Base-by-base conservation (phyloP, 2,888 invertebrate species). In the Cloeon dipterum region DNA sequence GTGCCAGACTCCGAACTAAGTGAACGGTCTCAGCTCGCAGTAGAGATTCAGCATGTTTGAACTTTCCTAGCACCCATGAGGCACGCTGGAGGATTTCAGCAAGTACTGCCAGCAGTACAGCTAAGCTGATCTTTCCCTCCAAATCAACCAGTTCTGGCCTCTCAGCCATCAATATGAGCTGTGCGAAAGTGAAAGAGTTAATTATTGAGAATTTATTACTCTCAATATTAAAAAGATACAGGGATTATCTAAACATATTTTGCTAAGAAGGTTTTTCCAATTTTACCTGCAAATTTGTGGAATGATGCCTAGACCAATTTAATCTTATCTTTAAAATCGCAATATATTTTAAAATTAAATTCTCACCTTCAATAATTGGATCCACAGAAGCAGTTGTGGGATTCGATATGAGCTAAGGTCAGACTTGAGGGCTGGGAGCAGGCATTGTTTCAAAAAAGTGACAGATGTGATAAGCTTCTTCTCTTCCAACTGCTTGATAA, bases 21-120 rank as follows among this genome's bases (percentile, higher is more conserved):
- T 29, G 29, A 5, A 29, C 29, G 7, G 29, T 29, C 13, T 29
- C 29, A 7, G 29, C 8, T 11, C 29, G 29, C 5, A 29, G 14
- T n/a, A 29, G 14, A 16, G 29, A 29, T n/a, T 29, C 29, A 7
- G n/a, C 13, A n/a, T 29, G 29, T n/a, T 16, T 7, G 29, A 29
- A 29, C 29, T 29, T 29, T n/a, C 29, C 29, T 13, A 29, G 29
- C n/a, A 29, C 29, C 29, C 29, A 29, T 5, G 29, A 29, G 7
- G 29, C 29, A 7, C 29, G 5, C 14, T 29, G 29, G 16, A 29
- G 29, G n/a, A 29, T 16, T 14, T 29, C 29, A 7, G 29, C 29
- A 10, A 29, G 29, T n/a, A 29, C 29, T 11, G 29, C 29, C n/a
- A 29, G 29, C 7, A 29, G n/a, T 5, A 29, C 29, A 7, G 29